A percentile compares a stretch with the other conserved stretches of the same genome.
Conservation (phyloP, 1,140 invertebrate species). For the Cydia splendana region DNA sequence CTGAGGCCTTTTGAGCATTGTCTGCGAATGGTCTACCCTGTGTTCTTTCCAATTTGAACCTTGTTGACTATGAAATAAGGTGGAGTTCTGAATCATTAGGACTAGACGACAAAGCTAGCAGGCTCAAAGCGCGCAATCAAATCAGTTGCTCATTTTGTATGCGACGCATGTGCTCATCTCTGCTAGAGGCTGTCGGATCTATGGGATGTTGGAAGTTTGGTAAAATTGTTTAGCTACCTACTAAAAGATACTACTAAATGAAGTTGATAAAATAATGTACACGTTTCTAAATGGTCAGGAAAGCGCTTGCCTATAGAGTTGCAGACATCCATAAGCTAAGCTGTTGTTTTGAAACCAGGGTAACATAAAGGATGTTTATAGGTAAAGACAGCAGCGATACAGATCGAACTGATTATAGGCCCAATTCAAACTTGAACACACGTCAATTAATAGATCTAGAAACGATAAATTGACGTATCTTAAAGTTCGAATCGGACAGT, state of each 20-base stretch:
- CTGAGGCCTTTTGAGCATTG: background rate
- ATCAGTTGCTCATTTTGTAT: constrained; percentile 7
- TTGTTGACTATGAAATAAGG: background rate
- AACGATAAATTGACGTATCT: too few species aligned
- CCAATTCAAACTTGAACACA: too few species aligned
- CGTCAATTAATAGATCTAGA: too few species aligned
- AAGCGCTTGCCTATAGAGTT: too few species aligned
- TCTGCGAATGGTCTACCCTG: background rate
- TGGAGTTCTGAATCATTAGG: background rate
- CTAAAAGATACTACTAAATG: too few species aligned
- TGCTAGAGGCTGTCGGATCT: background rate
- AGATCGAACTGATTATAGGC: too few species aligned
- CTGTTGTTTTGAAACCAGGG: too few species aligned
- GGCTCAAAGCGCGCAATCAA: constrained; percentile 5
- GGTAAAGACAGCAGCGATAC: too few species aligned
- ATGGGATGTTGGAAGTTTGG: background rate
- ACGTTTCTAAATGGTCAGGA: background rate
- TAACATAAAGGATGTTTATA: too few species aligned
- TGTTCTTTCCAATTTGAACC: background rate
- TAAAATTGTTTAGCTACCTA: too few species aligned
- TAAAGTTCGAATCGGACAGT: too few species aligned
- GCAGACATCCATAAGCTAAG: too few species aligned
- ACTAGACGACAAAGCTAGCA: background rate
- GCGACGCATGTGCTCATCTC: background rate
- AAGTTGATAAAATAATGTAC: background rate